phyloP scores from a whole-genome alignment of 35 echinoderm and acorn worm genomes.

The Heliocidaris tuberculata region DNA sequence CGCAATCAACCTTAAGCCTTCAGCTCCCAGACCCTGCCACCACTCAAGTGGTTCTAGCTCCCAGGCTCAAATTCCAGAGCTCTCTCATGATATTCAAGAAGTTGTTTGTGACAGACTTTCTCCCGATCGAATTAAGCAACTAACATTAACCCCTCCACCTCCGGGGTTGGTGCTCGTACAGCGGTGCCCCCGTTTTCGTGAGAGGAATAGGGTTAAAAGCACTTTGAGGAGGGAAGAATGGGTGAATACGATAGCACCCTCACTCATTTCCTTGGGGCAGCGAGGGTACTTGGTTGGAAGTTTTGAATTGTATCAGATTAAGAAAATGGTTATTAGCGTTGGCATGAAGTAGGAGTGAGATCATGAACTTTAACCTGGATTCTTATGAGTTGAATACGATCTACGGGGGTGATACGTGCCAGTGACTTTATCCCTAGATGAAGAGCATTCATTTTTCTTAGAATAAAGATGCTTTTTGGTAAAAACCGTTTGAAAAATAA shows the following conservation, averaged over 20 bases:
- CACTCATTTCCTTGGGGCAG: neutral
- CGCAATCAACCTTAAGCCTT: neutral
- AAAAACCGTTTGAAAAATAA: neutral
- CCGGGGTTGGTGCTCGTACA: neutral
- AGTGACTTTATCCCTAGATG: neutral
- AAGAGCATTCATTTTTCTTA: neutral
- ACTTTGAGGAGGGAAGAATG: neutral
- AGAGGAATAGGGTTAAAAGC: neutral
- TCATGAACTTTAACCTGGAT: slow-evolving; percentile 10
- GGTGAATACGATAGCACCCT: slow-evolving; percentile 9
- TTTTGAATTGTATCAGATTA: slow-evolving; percentile 4
- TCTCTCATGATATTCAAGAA: slow-evolving; percentile 3
- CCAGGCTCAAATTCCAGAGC: neutral
- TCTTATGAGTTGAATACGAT: neutral
- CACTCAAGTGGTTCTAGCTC: neutral
- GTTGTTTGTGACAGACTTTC: neutral
- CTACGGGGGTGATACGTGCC: neutral
- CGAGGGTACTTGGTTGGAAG: neutral
- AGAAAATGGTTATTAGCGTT: slow-evolving; percentile 12
- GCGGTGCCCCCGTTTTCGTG: neutral
- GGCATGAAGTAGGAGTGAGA: neutral
- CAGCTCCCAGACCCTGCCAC: neutral
- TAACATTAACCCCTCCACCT: neutral
- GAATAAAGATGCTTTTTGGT: neutral
- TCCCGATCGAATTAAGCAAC: neutral